Base-by-base conservation (phyloP, 2,888 invertebrate genomes). In the Tromatobia lineatoria region DNA sequence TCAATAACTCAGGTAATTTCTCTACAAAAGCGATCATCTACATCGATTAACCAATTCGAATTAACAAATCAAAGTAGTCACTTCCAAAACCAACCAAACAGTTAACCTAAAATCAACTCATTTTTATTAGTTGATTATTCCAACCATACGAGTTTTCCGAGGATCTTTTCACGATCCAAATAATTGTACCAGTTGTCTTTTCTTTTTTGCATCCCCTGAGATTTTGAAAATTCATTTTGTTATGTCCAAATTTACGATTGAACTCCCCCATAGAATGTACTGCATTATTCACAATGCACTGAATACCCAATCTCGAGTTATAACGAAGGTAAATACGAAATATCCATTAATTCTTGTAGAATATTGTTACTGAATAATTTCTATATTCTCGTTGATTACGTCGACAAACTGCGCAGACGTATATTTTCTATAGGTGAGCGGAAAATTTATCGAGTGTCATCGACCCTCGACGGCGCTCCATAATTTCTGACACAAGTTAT, bases 361-460 rank as follows among this genome's bases (percentile, higher is more conserved):
- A 59, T 29, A 15, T 25, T 29, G 59, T 59, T 3, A 13, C 29
- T 7, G 15, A 59, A 59, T 59, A 15, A 29, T 59, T 59, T 59
- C 54, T 25, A 13, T 54, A 18, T 18, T 18, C 18, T 50, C 50
- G 18, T 50, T 50, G 50, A 50, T 50, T 50, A n/a, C n/a, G 15
- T n/a, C 18, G 50, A 50, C 50, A 18, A 50, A 50, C n/a, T n/a
- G 15, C 47, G 7, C 47, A 50, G 47, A 50, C 47, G 47, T 47
- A 1, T 15, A 13, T 47, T n/a, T n/a, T 50, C n/a, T 50, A 50
- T 50, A 50, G 4, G 11, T 1, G 59, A 61, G n/a, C 15, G 20
- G 29, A 29, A 7, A 61, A 74, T 74, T 74, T 47, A 74, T 61
- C 61, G 59, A 18, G 73, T 74, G 57, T 59, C 73, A 61, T 34